Conservation (phyloP, 2,888 invertebrate genomes). For the Stenodema calcarata region DNA sequence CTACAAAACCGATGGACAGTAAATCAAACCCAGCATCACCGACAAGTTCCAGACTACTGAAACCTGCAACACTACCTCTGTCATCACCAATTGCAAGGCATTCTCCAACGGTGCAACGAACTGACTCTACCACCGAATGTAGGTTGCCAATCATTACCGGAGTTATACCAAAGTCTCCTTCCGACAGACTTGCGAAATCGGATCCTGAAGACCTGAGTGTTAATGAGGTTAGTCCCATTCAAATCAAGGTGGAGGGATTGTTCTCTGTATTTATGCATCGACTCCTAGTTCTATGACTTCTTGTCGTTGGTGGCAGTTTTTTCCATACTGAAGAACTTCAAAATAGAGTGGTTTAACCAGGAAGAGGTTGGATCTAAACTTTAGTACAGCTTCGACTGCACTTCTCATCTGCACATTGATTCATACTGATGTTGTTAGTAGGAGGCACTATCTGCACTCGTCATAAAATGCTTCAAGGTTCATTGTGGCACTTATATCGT, state of each 20-base stretch:
- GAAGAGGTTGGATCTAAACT: neutral
- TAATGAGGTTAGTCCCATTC: constrained; percentile 55
- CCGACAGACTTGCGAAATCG: no score
- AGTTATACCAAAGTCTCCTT: neutral
- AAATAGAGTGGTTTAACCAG: neutral
- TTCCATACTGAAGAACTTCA: neutral
- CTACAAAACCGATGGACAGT: neutral
- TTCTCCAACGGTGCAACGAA: neutral
- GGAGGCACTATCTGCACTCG: neutral
- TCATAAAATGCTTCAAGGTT: no score
- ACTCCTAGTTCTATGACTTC: neutral
- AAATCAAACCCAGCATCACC: neutral
- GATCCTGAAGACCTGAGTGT: constrained; percentile 48
- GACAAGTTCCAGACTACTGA: neutral
- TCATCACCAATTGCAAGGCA: neutral
- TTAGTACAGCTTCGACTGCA: neutral
- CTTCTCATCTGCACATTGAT: neutral
- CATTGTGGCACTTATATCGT: no score
- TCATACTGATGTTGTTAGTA: no score
- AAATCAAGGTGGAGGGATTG: constrained; percentile 20
- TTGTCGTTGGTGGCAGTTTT: neutral
- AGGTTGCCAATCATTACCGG: neutral
- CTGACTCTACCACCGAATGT: neutral
- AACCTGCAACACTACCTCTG: constrained; percentile 3
- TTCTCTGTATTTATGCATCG: neutral